Evolutionary conservation across 2,113 vertebrate genomes (phyloP), one percentile per base, ranked within the genome.

Genomic region (Ranitomeya variabilis): DNA sequence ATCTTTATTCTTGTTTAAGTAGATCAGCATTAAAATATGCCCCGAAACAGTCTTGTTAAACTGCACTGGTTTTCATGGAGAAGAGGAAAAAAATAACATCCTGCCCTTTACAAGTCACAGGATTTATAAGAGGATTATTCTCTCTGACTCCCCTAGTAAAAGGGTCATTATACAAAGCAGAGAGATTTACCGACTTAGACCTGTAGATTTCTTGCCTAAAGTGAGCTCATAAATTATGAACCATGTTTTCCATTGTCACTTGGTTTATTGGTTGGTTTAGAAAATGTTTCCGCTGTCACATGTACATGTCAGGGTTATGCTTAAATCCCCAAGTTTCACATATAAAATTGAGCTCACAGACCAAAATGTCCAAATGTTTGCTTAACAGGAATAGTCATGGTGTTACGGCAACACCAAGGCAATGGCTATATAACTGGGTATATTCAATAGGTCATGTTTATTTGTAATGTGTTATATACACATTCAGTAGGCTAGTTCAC

Each of bases 111-210:
- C 87, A 89, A 89, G 81, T 84, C 87, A 37, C 81, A 89, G 81
- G 87, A 83, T 89, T 89, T 89, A 89, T 89, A 89, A 83, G 87
- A 89, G 87, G 87, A 89, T 89, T 89, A 89, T 89, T 84, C 81
- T 76, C 83, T 89, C 87, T 89, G 87, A 89, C 87, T 89, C 76
- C 81, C 87, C 87, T 83, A 89, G 87, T 89, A 89, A 89, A 89
- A 89, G 87, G 87, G 87, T 89, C 87, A 84, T 89, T 89, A 89
- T 84, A 89, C 87, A 84, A 84, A 89, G 87, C 87, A 89, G 87
- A 76, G 83, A 84, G 71, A 89, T 89, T 89, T 89, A 89, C 87
- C 71, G 87, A 84, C 87, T 83, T 89, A 89, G 87, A 84, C 87
- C 71, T 84, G 87, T 84, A 89, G 80, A 89, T 84, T 89, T 89